phyloP scores from a whole-genome alignment of 1,140 invertebrate species.

The Platorchestia sp. region DNA sequence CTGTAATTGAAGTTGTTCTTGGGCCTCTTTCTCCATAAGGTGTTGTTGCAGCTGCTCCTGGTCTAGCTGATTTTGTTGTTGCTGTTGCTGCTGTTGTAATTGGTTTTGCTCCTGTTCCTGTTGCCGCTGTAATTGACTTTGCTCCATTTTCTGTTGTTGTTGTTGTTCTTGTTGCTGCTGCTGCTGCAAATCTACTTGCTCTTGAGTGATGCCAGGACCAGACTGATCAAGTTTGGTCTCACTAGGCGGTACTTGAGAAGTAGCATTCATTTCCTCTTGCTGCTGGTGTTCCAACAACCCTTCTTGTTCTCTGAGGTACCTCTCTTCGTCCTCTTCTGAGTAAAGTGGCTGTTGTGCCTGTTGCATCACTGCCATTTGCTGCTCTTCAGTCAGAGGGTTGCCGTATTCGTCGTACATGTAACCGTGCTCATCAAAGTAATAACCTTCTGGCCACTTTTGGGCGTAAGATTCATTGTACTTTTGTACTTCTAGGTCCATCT shows the following conservation, averaged over 20 bases:
- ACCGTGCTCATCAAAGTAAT: slow-evolving; percentile 40
- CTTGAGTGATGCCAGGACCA: slow-evolving; percentile 54
- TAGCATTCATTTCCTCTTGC: neutral
- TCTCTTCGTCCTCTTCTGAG: slow-evolving; percentile 14
- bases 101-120: neutral
- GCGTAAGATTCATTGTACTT: slow-evolving; percentile 2
- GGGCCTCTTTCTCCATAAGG: neutral
- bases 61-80: slow-evolving; percentile 27
- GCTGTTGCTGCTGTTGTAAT: slow-evolving; percentile 19
- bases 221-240: slow-evolving; percentile 45
- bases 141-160: neutral
- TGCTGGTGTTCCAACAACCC: neutral
- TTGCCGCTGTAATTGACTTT: neutral
- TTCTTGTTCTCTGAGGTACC: slow-evolving; percentile 29
- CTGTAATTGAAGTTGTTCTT: neutral
- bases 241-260: neutral
- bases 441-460: slow-evolving; percentile 13
- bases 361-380: neutral
- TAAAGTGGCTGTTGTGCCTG: neutral
- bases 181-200: neutral
- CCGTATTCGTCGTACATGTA: slow-evolving; percentile 46
- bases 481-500: neutral
- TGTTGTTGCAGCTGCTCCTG: neutral
- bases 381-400: slow-evolving; percentile 33
- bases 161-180: neutral